Conservation (phyloP, 35 echinoderm and acorn worm genomes). For the Diadema setosum region DNA sequence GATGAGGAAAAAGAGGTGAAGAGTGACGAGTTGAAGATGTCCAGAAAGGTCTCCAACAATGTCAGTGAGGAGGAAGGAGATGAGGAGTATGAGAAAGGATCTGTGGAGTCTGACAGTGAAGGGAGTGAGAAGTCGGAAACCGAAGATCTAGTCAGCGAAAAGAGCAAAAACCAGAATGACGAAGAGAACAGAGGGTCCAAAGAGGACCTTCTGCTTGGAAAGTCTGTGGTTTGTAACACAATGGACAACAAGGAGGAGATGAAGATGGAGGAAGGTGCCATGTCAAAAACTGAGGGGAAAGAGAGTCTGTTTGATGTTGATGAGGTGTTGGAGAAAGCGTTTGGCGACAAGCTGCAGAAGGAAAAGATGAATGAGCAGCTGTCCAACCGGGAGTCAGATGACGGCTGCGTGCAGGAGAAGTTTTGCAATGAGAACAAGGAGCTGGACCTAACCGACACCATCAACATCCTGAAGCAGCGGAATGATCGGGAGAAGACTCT, state of each 20-base stretch:
- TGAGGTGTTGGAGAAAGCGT: slow-evolving; percentile 32
- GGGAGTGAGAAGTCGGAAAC: slow-evolving; percentile 70
- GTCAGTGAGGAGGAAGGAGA: background rate
- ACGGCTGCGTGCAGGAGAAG: slow-evolving; percentile 11
- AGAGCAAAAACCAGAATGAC: background rate
- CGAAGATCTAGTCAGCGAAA: slow-evolving; percentile 25
- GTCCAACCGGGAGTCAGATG: background rate
- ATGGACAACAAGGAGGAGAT: background rate
- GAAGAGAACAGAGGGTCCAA: background rate
- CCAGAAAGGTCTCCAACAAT: background rate
- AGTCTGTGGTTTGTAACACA: background rate
- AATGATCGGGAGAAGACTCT: slow-evolving; percentile 30
- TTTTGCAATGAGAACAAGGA: slow-evolving; percentile 25
- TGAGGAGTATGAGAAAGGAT: slow-evolving; percentile 28
- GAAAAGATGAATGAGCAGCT: slow-evolving; percentile 37
- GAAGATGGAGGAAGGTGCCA: background rate
- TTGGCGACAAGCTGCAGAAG: slow-evolving; percentile 53
- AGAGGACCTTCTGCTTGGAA: background rate
- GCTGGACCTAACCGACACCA: background rate
- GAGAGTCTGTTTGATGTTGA: background rate
- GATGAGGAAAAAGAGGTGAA: slow-evolving; percentile 54
- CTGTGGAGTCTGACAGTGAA: slow-evolving; percentile 51
- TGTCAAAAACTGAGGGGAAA: background rate
- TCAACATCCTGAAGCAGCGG: background rate
- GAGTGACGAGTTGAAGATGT: background rate